A percentile compares a stretch with the other conserved stretches of the same genome.
These are phyloP conservation scores for Tetanocera ferruginea DNA, from an alignment of 2,888 invertebrate genomes.

Conservation along the genomic window DNA sequence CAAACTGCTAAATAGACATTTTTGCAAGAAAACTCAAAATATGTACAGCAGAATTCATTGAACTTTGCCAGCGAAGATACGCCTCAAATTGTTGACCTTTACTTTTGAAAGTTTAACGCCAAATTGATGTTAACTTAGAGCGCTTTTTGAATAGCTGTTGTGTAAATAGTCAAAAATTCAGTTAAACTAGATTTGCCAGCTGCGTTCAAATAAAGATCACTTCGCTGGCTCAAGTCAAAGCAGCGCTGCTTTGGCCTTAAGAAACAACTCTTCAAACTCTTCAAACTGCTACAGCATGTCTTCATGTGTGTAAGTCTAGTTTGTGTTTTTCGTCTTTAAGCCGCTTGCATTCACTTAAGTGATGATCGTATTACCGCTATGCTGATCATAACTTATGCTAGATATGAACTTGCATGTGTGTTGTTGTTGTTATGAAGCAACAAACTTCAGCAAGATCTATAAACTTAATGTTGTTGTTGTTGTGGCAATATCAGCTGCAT, in stretches of 20 bases:
- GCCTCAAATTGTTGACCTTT: too few species aligned
- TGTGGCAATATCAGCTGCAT: conserved; percentile 2
- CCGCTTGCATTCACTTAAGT: background rate
- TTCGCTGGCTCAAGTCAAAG: background rate
- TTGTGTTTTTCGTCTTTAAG: background rate
- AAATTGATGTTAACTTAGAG: too few species aligned
- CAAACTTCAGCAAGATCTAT: too few species aligned
- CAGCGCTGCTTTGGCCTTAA: background rate
- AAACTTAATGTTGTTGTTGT: background rate
- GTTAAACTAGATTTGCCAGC: background rate
- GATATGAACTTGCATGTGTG: too few species aligned
- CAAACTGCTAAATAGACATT: too few species aligned
- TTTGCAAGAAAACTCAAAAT: too few species aligned
- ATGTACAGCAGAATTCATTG: too few species aligned
- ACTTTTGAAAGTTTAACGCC: too few species aligned
- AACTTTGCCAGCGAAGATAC: too few species aligned
- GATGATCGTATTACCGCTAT: background rate
- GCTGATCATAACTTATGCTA: background rate
- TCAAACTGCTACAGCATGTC: background rate
- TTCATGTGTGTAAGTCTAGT: background rate
- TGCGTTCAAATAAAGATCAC: background rate
- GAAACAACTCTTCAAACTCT: background rate
- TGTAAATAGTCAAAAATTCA: too few species aligned
- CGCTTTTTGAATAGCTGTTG: too few species aligned
- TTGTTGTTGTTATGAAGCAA: too few species aligned